Percentiles rank a stretch among this genome's conserved stretches.
phyloP scores from a whole-genome alignment of 2,888 invertebrate genomes.

The Andrena fulva region DNA sequence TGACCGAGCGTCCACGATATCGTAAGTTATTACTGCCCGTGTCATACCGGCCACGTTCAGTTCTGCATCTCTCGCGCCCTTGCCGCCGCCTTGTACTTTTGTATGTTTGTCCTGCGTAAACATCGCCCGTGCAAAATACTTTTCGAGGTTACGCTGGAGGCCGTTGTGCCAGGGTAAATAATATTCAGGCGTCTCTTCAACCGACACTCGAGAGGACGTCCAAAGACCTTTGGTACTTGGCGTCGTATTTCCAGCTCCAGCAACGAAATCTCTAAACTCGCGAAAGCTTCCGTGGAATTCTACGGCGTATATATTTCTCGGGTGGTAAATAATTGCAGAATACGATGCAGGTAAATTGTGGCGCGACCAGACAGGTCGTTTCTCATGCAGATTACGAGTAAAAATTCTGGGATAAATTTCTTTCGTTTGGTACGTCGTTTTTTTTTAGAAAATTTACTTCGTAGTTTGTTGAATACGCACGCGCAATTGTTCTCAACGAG shows the following conservation, averaged over 20 bases:
- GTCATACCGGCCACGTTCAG: conserved; percentile 48
- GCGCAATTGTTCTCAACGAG: no score
- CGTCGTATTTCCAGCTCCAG: conserved; percentile 29
- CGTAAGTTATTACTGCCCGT: conserved; percentile 46
- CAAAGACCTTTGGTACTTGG: conserved; percentile 37
- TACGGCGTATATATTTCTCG: background rate
- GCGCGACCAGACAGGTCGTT: background rate
- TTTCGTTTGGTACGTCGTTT: no score
- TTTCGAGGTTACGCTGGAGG: conserved; percentile 79
- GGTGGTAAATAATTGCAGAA: background rate
- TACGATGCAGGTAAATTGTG: background rate
- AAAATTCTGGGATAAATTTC: background rate
- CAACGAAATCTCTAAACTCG: conserved; percentile 9
- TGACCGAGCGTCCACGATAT: conserved; percentile 47
- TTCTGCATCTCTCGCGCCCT: conserved; percentile 32
- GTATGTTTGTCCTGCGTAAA: conserved; percentile 78
- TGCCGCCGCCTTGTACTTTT: conserved; percentile 34
- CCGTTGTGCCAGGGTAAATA: conserved; percentile 76
- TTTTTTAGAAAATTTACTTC: no score
- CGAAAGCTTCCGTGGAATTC: background rate
- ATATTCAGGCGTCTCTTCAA: conserved; percentile 44
- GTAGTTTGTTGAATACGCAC: no score
- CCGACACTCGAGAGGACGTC: conserved; percentile 49
- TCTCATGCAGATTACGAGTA: background rate
- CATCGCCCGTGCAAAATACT: conserved; percentile 79